Evolutionary conservation across 64 coral and sea anemone genomes (phyloP), one percentile per base, ranked within the genome.

Genomic region (Montipora cactus): DNA sequence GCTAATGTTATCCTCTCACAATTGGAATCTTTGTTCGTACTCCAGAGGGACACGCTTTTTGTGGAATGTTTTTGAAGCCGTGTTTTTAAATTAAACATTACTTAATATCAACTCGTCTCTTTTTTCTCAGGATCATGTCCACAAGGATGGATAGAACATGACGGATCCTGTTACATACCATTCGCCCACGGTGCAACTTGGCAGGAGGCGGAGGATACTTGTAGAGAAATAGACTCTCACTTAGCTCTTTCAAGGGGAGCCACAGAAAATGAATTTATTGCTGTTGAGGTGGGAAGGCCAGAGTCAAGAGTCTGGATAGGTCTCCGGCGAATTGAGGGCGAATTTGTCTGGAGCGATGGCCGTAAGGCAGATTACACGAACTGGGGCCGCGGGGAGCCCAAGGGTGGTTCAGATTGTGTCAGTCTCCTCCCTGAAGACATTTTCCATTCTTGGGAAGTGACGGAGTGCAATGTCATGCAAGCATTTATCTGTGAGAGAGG

Each of bases 401-500:
- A 72, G 9, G 66, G 13, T 72, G 59, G 61, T 47, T 84, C 81
- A 16, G 80, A 86, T 72, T 86, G 82, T n/a, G 82, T 86, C 11
- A 86, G 44, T 72, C 82, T 86, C 6, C 64, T 86, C 10, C 66
- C 82, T 20, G 82, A 86, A 49, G 82, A 86, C 66, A 86, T 86
- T 50, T 72, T 86, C 8, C 47, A 50, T 71, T 71, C 82, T 11
- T 86, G 82, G 82, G 82, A 86, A 86, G 82, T 86, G 10, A 86
- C 62, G 7, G 7, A 71, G 8, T 86, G 82, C 18, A 64, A 86
- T 8, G 37, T 8, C 8, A 45, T 67, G 67, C 82, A 86, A 50
- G 62, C 82, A n/a, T 86, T 86, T 71, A 86, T 86, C 19, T 86
- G 82, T 48, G 82, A 86, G 44, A 86, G 82, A 86, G 82, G 82